Percentiles rank a stretch among this genome's conserved stretches.
Evolutionary conservation across 2,888 invertebrate species (phyloP).

Genomic region (Smittia sp.): DNA sequence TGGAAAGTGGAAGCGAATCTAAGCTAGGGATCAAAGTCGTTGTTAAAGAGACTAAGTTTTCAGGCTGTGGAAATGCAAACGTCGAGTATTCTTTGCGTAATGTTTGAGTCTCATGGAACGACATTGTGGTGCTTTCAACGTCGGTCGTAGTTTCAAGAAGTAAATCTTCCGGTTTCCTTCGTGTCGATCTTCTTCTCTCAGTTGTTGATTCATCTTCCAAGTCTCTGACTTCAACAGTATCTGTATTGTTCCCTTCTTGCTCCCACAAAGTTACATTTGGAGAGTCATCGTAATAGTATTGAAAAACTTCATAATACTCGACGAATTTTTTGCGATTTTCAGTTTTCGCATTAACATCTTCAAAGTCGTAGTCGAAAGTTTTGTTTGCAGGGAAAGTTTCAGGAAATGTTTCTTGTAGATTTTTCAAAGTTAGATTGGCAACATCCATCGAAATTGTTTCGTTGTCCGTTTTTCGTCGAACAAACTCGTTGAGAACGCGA

Average conservation of each 20-base stretch:
- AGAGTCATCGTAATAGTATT: conserved; percentile 17
- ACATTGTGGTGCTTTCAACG: too few relatives aligned
- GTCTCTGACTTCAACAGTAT: not conserved
- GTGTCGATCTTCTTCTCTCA: not conserved
- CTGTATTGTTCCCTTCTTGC: not conserved
- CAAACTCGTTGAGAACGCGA: not conserved
- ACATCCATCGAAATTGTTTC: not conserved
- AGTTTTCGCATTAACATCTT: not conserved
- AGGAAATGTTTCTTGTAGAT: not conserved
- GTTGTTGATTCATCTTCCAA: not conserved
- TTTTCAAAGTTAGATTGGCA: not conserved
- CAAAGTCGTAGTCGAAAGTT: not conserved
- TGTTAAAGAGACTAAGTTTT: not conserved
- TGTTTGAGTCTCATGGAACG: too few relatives aligned
- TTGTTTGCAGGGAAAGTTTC: not conserved
- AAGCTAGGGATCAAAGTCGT: not conserved
- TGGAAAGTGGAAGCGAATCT: too few relatives aligned
- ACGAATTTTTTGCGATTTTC: not conserved
- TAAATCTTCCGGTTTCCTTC: not conserved
- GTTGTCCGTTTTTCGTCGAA: not conserved
- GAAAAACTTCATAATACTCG: not conserved
- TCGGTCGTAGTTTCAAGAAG: too few relatives aligned
- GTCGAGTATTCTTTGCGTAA: too few relatives aligned
- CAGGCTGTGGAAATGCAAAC: not conserved
- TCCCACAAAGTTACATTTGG: not conserved